Percentiles rank a stretch among this genome's conserved stretches.
These are phyloP conservation scores for Eunapius fragilis DNA, from an alignment of 37 sponge, comb jelly and placozoan species.

Conservation along the genomic window DNA sequence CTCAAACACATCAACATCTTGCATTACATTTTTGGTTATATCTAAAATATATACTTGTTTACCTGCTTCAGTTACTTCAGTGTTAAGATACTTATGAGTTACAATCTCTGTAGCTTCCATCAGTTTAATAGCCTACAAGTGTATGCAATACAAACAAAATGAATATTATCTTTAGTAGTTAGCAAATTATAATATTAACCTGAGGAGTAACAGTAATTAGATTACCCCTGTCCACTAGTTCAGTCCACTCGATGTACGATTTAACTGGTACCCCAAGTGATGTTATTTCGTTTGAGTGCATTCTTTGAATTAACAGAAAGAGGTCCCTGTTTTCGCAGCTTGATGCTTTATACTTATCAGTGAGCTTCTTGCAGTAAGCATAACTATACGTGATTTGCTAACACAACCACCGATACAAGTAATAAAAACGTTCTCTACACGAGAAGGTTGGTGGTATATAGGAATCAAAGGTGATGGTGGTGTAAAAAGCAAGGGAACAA, in stretches of 20 bases:
- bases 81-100: background rate
- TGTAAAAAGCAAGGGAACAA: no score
- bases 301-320: background rate
- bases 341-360: background rate
- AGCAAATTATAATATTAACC: background rate
- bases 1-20: background rate
- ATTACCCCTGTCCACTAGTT: background rate
- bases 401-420: no score
- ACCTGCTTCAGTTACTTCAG: background rate
- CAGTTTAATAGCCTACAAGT: background rate
- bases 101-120: background rate
- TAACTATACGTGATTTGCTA: no score
- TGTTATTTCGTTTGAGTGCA: background rate
- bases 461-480: no score
- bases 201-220: background rate
- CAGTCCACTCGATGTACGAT: background rate
- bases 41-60: background rate
- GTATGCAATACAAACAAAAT: background rate
- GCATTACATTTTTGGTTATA: background rate
- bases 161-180: background rate
- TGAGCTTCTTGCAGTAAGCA: background rate
- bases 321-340: background rate
- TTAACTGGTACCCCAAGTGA: background rate
- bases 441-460: no score
- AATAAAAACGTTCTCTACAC: no score